phyloP scores from a whole-genome alignment of 2,888 invertebrate species.

The Polyploca ridens region DNA sequence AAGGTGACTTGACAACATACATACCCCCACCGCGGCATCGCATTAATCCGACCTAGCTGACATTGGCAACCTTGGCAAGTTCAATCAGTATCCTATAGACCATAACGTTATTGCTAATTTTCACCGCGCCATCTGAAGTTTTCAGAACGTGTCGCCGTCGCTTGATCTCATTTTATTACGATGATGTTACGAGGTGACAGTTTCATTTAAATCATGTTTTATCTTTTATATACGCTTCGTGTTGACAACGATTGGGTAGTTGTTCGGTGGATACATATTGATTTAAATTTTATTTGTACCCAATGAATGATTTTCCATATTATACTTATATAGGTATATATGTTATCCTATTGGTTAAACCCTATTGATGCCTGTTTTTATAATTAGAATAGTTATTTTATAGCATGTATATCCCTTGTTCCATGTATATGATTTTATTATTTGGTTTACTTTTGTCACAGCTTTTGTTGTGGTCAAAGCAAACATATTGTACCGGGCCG shows the following conservation, averaged over 20 bases:
- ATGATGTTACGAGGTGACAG: background rate
- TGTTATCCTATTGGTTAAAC: background rate
- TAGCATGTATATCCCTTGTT: too few species aligned
- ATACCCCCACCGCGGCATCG: slow-evolving; percentile 4
- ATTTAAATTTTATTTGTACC: background rate
- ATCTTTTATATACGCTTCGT: background rate
- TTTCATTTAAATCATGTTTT: background rate
- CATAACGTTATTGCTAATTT: slow-evolving; percentile 4
- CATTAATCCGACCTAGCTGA: slow-evolving; percentile 3
- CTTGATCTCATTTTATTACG: slow-evolving; percentile 6
- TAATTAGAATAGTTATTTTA: background rate
- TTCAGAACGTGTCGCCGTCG: background rate
- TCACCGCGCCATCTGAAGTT: background rate
- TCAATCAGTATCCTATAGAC: slow-evolving; percentile 10
- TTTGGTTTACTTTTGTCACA: background rate
- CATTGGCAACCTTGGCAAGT: slow-evolving; percentile 8
- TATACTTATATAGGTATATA: background rate
- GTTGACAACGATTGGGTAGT: background rate
- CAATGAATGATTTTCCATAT: background rate
- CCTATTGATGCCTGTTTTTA: background rate
- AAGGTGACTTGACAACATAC: slow-evolving; percentile 27
- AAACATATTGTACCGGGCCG: background rate
- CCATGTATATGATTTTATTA: too few species aligned
- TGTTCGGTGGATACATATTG: background rate
- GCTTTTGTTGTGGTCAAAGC: background rate